Evolutionary conservation across 2,888 invertebrate genomes (phyloP), one percentile per base, ranked within the genome.

Genomic region (Stegophylla sp.): DNA sequence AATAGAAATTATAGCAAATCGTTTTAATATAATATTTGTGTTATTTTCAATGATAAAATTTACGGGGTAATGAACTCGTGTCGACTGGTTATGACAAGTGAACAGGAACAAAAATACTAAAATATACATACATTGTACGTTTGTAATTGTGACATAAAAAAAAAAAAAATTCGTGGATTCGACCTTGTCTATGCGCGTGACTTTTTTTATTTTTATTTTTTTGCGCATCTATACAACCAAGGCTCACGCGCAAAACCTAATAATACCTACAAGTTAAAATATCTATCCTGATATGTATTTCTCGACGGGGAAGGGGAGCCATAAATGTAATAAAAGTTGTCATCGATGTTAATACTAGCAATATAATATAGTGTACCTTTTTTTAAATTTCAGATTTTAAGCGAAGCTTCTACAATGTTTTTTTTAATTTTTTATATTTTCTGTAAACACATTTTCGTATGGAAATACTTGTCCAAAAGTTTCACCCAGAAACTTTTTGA

Each of bases 171-270:
- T 72, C 23, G 56, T 56, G 13, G 20, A 15, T 56, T 72, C 23
- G 56, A 72, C 72, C 72, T 72, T 72, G 72, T 72, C 71, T 71
- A 53, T 51, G 26, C 53, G 53, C 20, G 53, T 71, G 23, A 13
- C 51, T 53, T 20, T n/a, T n/a, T n/a, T n/a, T n/a, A n/a, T n/a
- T n/a, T n/a, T n/a, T n/a, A n/a, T n/a, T n/a, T n/a, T 53, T 64
- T 53, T 56, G 56, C 72, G 10, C 72, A 53, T 41, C 5, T 71
- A 41, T 41, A 63, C 61, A 41, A 9, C 43, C 72, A 72, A 72
- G 72, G 72, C 41, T 41, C 17, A 10, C 34, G 3, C 51, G 23
- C 10, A 20, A 17, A 34, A 7, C 7, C 34, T 34, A 34, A 34
- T n/a, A 5, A 34, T 34, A 34, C 34, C 34, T 56, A 23, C 3